Evolutionary conservation across 2,797 vertebrate species (phyloP), one percentile per base, ranked within the genome.

Genomic region (Peromyscus aztecus): DNA sequence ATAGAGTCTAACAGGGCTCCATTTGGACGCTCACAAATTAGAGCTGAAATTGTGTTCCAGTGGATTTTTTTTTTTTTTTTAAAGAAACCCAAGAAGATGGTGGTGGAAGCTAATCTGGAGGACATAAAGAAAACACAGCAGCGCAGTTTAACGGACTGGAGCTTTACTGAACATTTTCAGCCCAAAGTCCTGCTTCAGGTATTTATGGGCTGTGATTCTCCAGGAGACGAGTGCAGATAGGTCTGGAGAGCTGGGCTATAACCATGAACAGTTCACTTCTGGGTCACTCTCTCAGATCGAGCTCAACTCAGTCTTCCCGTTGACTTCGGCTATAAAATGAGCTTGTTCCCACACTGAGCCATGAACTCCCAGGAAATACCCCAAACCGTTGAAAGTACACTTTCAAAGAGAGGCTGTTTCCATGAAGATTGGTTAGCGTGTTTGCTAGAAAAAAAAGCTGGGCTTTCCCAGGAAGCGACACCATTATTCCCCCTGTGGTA

Each of bases 141-240:
- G 85, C 99, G 99, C 97, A 99, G 98, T 88, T 98, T 99, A 81
- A 98, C 93, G 92, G 98, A 99, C 96, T 99, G 99, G 99, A 98
- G 95, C 97, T 99, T 99, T 17, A 89, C 98, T 8, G 99, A 99
- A 96, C 99, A 99, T 97, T 99, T 99, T 97, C 97, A 97, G 16
- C 98, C 99, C 0, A 82, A 97, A 23, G 84, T 99, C 57, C 99
- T 99, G 94, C 98, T 98, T 84, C 99, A 99, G 99, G 99, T 99
- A 98, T 86, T 90, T 97, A 83, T 82, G 93, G 97, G 37, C 78
- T 96, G 83, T n/a, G 76, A 90, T 4, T 85, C 27, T 94, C 89
- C 16, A 0, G 34, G 55, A 29, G 81, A 61, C 0, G 13, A 6
- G 43, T 5, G 6, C 6, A 34, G 76, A 73, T 59, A 37, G 87